Percentiles rank a stretch among this genome's conserved stretches.
Conservation (phyloP, 2,113 vertebrate genomes). For the Sapajus apella region DNA sequence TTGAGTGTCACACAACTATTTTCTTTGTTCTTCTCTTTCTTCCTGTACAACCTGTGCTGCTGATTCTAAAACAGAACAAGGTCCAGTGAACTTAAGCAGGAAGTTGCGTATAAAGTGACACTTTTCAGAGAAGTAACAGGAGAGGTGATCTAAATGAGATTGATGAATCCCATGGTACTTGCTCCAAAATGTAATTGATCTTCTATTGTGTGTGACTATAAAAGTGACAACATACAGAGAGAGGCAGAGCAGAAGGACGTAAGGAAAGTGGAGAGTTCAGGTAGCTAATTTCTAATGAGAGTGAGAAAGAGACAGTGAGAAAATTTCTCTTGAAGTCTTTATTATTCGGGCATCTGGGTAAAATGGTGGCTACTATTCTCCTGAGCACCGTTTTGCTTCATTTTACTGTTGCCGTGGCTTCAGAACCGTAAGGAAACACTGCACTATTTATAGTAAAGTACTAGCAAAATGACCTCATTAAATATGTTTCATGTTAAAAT, state of each 20-base stretch:
- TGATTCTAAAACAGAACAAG: conserved; percentile 29
- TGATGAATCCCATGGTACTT: not conserved
- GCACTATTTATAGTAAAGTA: not conserved
- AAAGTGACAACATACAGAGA: conserved; percentile 10
- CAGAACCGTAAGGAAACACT: conserved; percentile 65
- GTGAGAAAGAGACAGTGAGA: not conserved
- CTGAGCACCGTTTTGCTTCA: conserved; percentile 37
- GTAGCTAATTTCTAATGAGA: not conserved
- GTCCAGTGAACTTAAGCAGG: conserved; percentile 39
- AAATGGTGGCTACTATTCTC: conserved; percentile 30
- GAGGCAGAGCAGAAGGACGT: not conserved
- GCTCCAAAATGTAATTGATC: conserved; percentile 32
- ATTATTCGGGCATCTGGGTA: not conserved
- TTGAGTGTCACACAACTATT: not conserved
- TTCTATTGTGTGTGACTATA: conserved; percentile 9
- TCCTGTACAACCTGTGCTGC: not conserved
- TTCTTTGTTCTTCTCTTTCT: conserved; percentile 61
- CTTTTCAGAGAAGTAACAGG: not conserved
- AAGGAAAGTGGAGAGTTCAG: not conserved
- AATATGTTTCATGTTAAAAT: not conserved
- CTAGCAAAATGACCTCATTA: not conserved
- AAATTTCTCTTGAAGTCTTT: not conserved
- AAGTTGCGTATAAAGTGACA: conserved; percentile 13
- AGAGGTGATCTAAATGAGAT: not conserved
- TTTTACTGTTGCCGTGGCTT: conserved; percentile 6